Percentiles rank a stretch among this genome's conserved stretches.
These are phyloP conservation scores for Hyposmocoma kahamanoa DNA, from an alignment of 1,140 invertebrate genomes.

Conservation along the genomic window DNA sequence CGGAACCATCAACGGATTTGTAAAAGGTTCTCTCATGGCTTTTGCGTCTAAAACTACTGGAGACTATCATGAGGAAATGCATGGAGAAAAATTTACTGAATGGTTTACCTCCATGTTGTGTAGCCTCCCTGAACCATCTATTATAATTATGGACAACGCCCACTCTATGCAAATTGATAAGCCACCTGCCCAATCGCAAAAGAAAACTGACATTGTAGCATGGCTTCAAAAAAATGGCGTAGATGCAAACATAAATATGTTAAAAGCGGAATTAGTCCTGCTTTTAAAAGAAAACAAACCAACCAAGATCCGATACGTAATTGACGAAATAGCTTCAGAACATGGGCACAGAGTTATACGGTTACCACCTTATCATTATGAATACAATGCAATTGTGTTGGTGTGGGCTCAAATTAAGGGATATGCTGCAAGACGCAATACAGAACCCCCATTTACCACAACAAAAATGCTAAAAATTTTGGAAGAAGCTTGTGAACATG, in stretches of 20 bases:
- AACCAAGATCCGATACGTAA: not conserved
- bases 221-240: conserved; percentile 6
- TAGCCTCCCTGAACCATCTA: not conserved
- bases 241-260: not conserved
- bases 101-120: not conserved
- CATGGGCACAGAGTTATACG: conserved; percentile 17
- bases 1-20: conserved; percentile 15
- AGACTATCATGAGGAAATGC: conserved; percentile 13
- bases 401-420: conserved; percentile 25
- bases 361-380: conserved; percentile 29
- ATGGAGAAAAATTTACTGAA: conserved; percentile 4
- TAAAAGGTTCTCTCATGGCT: conserved; percentile 9
- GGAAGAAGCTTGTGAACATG: not conserved
- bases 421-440: conserved; percentile 5
- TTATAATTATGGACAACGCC: conserved; percentile 9
- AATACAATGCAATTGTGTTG: conserved; percentile 32
- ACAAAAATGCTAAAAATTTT: conserved; percentile 7
- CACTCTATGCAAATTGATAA: conserved; percentile 5
- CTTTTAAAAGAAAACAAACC: conserved; percentile 6
- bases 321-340: conserved; percentile 5
- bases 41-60: conserved; percentile 13
- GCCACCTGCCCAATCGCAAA: not conserved
- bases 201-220: not conserved
- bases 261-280: conserved; percentile 8
- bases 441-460: conserved; percentile 6